phyloP scores from a whole-genome alignment of 1,140 invertebrate genomes.

The Macrobrachium nipponense region DNA sequence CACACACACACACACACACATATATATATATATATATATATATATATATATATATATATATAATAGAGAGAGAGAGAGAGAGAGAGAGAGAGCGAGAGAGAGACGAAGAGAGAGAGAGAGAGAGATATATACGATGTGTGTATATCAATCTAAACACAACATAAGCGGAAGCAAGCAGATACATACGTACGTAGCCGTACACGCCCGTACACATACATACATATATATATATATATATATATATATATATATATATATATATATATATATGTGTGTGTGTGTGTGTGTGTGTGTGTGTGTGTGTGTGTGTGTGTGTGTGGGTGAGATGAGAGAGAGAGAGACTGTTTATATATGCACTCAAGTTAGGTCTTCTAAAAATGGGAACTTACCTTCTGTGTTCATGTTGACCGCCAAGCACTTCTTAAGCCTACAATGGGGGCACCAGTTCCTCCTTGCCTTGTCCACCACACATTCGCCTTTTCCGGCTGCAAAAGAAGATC shows the following conservation, averaged over 20 bases:
- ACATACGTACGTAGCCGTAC: too few species aligned
- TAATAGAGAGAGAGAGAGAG: too few species aligned
- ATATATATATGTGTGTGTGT: not conserved
- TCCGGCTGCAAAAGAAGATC: conserved; percentile 72
- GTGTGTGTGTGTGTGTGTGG: not conserved
- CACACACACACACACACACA: not conserved
- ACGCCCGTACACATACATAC: not conserved
- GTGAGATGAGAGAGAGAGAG: too few species aligned
- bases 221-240: not conserved
- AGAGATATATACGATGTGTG: too few species aligned
- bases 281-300: not conserved
- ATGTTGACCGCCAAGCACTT: conserved; percentile 83
- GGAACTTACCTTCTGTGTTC: conserved; percentile 79
- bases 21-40: not conserved
- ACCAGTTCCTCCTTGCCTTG: conserved; percentile 88
- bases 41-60: not conserved
- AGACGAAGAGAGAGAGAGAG: too few species aligned
- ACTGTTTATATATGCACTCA: not conserved
- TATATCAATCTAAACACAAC: too few species aligned
- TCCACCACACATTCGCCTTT: conserved; percentile 83
- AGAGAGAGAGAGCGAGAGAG: too few species aligned
- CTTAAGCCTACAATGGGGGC: conserved; percentile 84
- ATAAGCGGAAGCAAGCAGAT: too few species aligned
- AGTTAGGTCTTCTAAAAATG: not conserved
- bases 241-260: not conserved